Evolutionary conservation across 2,113 vertebrate species (phyloP).

Genomic region (Ceyx melanurus): DNA sequence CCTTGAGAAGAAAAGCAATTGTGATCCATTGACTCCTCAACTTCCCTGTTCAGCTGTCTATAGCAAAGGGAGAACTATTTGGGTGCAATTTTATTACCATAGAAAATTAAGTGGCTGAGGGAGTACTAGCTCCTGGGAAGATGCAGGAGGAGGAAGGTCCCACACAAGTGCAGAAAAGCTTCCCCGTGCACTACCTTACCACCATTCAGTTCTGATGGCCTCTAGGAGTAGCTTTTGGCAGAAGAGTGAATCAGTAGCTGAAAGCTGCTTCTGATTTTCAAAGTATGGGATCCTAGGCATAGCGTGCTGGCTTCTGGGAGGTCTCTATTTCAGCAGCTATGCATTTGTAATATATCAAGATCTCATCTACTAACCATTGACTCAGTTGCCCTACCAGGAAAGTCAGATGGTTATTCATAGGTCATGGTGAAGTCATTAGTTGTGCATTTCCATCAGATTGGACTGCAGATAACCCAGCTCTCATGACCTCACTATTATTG

Average conservation of each 20-base stretch:
- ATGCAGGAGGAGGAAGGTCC: not conserved
- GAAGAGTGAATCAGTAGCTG: not conserved
- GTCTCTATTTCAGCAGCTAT: not conserved
- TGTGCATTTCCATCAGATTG: not conserved
- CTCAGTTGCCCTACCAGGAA: not conserved
- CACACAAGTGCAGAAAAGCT: not conserved
- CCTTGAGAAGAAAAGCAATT: not conserved
- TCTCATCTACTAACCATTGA: not conserved
- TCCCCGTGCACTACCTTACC: not conserved
- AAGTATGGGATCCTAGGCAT: rapidly evolving
- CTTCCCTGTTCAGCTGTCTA: not conserved
- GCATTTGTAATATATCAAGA: not conserved
- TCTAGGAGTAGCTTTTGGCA: not conserved
- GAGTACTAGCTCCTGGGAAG: not conserved
- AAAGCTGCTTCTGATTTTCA: not conserved
- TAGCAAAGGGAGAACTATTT: not conserved
- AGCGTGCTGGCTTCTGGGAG: not conserved
- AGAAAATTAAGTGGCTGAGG: rapidly evolving
- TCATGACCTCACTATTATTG: not conserved
- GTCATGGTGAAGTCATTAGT: not conserved
- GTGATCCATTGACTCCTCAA: not conserved
- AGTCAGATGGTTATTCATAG: not conserved
- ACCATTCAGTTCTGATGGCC: rapidly evolving
- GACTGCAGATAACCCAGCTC: not conserved
- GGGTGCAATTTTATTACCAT: not conserved